Conservation (phyloP, 2,888 invertebrate genomes). For the Cabera pusaria region DNA sequence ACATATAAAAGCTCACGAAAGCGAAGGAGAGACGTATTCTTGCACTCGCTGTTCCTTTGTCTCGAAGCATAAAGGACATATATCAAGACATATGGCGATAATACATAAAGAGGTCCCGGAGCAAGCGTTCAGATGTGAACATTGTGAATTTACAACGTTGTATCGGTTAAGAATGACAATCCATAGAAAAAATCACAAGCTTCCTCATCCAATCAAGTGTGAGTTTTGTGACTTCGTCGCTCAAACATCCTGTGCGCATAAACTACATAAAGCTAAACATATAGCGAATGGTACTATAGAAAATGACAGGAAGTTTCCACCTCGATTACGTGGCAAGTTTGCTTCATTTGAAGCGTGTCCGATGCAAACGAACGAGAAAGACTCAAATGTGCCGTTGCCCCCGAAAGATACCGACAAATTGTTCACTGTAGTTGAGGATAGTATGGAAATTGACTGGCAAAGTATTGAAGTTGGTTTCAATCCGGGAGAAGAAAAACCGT, state of each 20-base stretch:
- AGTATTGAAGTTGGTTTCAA: slow-evolving; percentile 56
- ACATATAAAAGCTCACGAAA: slow-evolving; percentile 30
- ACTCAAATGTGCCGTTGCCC: too few relatives aligned
- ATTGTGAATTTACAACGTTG: slow-evolving; percentile 59
- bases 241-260: slow-evolving; percentile 52
- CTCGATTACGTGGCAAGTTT: too few relatives aligned
- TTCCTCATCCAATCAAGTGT: slow-evolving; percentile 44
- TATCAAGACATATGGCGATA: slow-evolving; percentile 56
- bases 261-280: slow-evolving; percentile 61
- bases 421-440: slow-evolving; percentile 43
- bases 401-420: slow-evolving; percentile 27
- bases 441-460: slow-evolving; percentile 49
- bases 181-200: slow-evolving; percentile 53
- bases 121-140: slow-evolving; percentile 51
- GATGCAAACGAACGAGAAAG: too few relatives aligned
- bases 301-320: too few relatives aligned
- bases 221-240: slow-evolving; percentile 52
- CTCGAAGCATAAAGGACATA: slow-evolving; percentile 59
- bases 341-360: too few relatives aligned
- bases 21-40: slow-evolving; percentile 27
- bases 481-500: slow-evolving; percentile 48
- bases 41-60: slow-evolving; percentile 62
- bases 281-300: too few relatives aligned
- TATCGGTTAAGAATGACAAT: slow-evolving; percentile 55
- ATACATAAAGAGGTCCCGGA: slow-evolving; percentile 57